Conservation (phyloP, 1,140 invertebrate genomes). For the Drosophila ananassae region DNA sequence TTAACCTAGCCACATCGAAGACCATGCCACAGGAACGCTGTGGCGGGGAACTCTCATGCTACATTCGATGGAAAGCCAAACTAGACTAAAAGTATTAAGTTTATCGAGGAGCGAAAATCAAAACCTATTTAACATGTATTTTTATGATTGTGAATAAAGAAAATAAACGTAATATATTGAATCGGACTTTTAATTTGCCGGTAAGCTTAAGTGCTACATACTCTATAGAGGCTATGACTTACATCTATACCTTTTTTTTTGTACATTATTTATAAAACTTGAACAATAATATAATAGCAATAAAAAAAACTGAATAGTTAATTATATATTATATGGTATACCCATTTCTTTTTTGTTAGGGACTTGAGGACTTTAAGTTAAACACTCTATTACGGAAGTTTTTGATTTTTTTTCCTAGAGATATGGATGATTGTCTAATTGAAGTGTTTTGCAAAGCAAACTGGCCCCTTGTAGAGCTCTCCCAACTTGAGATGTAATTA, state of each 20-base stretch:
- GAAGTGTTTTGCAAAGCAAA: background rate
- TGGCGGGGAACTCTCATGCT: slow-evolving; percentile 8
- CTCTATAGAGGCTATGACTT: too few species aligned
- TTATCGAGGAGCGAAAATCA: slow-evolving; percentile 7
- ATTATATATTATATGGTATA: too few species aligned
- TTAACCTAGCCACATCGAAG: slow-evolving; percentile 12
- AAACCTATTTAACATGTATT: slow-evolving; percentile 22
- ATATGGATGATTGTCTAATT: background rate
- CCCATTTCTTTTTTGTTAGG: background rate
- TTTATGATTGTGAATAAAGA: slow-evolving; percentile 14
- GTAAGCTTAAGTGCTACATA: background rate
- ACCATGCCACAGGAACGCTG: background rate
- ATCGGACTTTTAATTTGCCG: background rate
- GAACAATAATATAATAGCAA: too few species aligned
- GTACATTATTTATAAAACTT: too few species aligned
- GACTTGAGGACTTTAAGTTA: background rate
- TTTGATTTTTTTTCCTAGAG: slow-evolving; percentile 1
- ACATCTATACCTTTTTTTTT: too few species aligned
- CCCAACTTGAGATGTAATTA: slow-evolving; percentile 1
- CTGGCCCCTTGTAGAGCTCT: background rate
- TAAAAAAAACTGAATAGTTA: too few species aligned
- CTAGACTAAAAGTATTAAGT: slow-evolving; percentile 44
- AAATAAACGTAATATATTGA: background rate
- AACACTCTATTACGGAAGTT: slow-evolving; percentile 11
- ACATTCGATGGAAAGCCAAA: slow-evolving; percentile 39